phyloP scores from a whole-genome alignment of 2,113 vertebrate species.

The Oxygymnocypris stewartii region DNA sequence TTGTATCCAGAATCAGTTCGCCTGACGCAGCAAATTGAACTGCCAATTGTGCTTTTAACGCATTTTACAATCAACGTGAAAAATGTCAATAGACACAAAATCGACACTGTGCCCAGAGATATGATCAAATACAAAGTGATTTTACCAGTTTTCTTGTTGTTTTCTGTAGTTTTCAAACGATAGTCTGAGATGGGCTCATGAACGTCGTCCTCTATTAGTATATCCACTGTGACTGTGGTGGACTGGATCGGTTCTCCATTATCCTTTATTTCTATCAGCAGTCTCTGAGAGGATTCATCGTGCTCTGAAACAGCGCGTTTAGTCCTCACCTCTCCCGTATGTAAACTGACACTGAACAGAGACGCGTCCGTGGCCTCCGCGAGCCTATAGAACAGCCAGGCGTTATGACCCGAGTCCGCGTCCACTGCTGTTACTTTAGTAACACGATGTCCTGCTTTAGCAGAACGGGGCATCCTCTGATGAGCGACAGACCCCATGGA shows the following conservation, averaged over 20 bases:
- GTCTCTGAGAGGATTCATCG: slow-evolving; percentile 57
- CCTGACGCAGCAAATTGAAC: slow-evolving; percentile 52
- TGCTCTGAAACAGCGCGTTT: slow-evolving; percentile 57
- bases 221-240: slow-evolving; percentile 68
- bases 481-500: slow-evolving; percentile 63
- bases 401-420: slow-evolving; percentile 66
- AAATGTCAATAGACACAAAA: slow-evolving; percentile 51
- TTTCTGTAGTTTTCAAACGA: slow-evolving; percentile 58
- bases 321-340: slow-evolving; percentile 60
- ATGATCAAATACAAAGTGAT: slow-evolving; percentile 69
- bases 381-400: slow-evolving; percentile 54
- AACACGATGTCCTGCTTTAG: slow-evolving; percentile 71
- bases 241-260: slow-evolving; percentile 67
- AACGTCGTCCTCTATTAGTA: slow-evolving; percentile 71
- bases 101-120: slow-evolving; percentile 52
- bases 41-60: slow-evolving; percentile 21
- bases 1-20: slow-evolving; percentile 54
- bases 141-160: slow-evolving; percentile 59
- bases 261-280: slow-evolving; percentile 56
- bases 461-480: slow-evolving; percentile 70
- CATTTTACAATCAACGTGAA: slow-evolving; percentile 54
- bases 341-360: slow-evolving; percentile 53
- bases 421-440: slow-evolving; percentile 74
- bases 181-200: slow-evolving; percentile 58
- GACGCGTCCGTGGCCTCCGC: slow-evolving; percentile 53